These are phyloP conservation scores for Dendrolimus pini DNA, from an alignment of 2,888 invertebrate species.

Conservation along the genomic window DNA sequence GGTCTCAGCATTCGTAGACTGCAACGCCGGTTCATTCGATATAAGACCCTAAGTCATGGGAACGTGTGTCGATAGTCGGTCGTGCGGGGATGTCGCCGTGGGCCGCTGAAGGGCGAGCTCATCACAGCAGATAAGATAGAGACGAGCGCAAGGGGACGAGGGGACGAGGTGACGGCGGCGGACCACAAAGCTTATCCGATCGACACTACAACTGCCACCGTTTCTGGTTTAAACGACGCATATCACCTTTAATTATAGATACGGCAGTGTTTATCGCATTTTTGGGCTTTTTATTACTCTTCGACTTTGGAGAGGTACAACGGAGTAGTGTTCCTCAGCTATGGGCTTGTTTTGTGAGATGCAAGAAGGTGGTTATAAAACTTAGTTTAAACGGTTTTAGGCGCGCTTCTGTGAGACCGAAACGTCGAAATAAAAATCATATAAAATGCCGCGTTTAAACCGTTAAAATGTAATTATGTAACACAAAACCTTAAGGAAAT, in stretches of 20 bases:
- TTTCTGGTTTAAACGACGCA: conserved; percentile 15
- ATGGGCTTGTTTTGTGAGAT: no score
- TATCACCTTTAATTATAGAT: neutral
- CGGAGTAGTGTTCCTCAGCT: no score
- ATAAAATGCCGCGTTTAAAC: no score
- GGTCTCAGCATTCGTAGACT: neutral
- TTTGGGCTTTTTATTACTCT: neutral
- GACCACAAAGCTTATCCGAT: conserved; percentile 10
- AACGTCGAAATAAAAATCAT: no score
- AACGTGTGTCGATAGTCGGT: neutral
- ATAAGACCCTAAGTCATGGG: neutral
- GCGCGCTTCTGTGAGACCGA: no score
- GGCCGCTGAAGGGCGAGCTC: conserved; percentile 27
- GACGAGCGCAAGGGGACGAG: conserved; percentile 9
- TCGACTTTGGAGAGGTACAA: no score
- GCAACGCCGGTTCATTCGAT: neutral
- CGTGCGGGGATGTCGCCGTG: neutral
- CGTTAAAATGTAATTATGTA: no score
- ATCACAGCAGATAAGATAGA: conserved; percentile 48
- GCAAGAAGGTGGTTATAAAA: no score
- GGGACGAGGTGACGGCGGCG: conserved; percentile 17
- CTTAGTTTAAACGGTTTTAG: no score
- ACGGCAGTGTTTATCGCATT: neutral
- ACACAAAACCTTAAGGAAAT: no score
- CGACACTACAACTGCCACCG: conserved; percentile 7